Evolutionary conservation across 2,113 vertebrate genomes (phyloP).

Genomic region (Gymnobelideus leadbeateri): DNA sequence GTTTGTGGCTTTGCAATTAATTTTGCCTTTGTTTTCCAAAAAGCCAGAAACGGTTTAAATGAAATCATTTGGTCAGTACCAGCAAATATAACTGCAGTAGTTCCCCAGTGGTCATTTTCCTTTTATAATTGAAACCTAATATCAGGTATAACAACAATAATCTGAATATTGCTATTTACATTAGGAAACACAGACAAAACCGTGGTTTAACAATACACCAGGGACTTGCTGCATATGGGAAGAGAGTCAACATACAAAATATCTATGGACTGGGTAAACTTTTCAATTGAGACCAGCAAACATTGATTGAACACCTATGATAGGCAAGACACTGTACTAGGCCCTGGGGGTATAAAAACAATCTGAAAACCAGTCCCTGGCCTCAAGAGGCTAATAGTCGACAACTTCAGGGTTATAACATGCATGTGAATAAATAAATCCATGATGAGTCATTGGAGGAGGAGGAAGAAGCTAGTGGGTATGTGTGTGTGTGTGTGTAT

Average conservation of each 20-base stretch:
- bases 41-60: slow-evolving; percentile 30
- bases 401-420: background rate
- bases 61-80: slow-evolving; percentile 48
- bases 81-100: slow-evolving; percentile 47
- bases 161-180: slow-evolving; percentile 61
- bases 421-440: background rate
- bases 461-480: no score
- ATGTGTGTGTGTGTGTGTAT: background rate
- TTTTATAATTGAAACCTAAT: slow-evolving; percentile 56
- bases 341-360: background rate
- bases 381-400: background rate
- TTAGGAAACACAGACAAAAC: slow-evolving; percentile 32
- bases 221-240: background rate
- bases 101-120: slow-evolving; percentile 36
- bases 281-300: slow-evolving; percentile 3
- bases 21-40: slow-evolving; percentile 54
- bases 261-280: slow-evolving; percentile 15
- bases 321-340: no score
- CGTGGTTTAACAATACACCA: slow-evolving; percentile 42
- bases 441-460: background rate
- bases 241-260: slow-evolving; percentile 45
- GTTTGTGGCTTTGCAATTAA: slow-evolving; percentile 11
- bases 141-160: slow-evolving; percentile 41
- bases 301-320: background rate
- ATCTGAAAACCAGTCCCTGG: background rate